Conservation (phyloP, 92 coral and sea anemone species). For the Heteractis magnifica region DNA sequence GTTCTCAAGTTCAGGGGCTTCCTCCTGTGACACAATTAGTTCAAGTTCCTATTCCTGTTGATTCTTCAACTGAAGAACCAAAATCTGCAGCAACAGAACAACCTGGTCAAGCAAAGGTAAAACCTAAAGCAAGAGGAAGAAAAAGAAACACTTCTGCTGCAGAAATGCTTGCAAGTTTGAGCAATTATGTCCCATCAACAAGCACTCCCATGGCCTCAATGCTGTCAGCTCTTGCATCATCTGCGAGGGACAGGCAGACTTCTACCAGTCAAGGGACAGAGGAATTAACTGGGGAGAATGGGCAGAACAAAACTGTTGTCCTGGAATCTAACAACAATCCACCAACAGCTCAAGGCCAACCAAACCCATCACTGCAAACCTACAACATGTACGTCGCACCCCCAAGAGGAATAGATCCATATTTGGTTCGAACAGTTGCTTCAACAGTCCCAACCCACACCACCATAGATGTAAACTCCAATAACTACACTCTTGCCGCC, state of each 20-base stretch:
- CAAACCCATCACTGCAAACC: conserved; percentile 6
- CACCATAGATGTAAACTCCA: conserved; percentile 17
- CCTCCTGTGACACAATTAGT: conserved; percentile 40
- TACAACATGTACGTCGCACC: conserved; percentile 18
- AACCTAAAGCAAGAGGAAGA: conserved; percentile 64
- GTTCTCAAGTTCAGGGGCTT: conserved; percentile 54
- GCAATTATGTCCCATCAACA: conserved; percentile 63
- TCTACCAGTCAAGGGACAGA: conserved; percentile 29
- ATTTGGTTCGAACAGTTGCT: conserved; percentile 16
- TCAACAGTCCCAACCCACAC: conserved; percentile 10
- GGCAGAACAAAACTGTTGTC: conserved; percentile 35
- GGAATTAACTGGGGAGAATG: conserved; percentile 23
- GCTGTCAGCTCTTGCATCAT: conserved; percentile 83
- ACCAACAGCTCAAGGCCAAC: conserved; percentile 18
- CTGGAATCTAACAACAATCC: conserved; percentile 18
- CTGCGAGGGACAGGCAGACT: conserved; percentile 36
- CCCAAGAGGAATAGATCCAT: conserved; percentile 28
- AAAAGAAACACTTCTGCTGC: conserved; percentile 89
- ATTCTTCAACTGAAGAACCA: conserved; percentile 42
- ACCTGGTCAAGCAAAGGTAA: conserved; percentile 33
- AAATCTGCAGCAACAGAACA: conserved; percentile 39
- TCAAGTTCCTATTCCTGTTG: conserved; percentile 54
- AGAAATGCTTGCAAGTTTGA: conserved; percentile 81
- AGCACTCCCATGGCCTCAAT: conserved; percentile 87
- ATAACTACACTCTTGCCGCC: conserved; percentile 28